phyloP scores from a whole-genome alignment of 2,888 invertebrate genomes.

The Pollenia angustigena region DNA sequence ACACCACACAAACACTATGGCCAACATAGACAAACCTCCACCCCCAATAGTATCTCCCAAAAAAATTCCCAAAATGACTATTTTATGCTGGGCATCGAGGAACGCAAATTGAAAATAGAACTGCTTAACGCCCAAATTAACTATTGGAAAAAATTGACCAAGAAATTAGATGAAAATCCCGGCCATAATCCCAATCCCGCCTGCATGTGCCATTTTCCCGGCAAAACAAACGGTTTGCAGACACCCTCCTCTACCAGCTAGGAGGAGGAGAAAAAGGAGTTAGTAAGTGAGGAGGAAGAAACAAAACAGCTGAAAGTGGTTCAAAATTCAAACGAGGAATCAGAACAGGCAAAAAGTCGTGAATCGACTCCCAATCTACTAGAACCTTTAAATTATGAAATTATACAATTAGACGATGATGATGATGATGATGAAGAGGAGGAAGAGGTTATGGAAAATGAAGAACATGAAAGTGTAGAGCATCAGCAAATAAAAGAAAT shows the following conservation, averaged over 20 bases:
- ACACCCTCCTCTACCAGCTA: conserved; percentile 81
- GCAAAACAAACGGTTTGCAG: conserved; percentile 79
- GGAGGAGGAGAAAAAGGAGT: conserved; percentile 76
- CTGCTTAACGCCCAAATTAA: conserved; percentile 83
- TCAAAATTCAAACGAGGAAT: not conserved
- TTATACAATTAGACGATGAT: conserved; percentile 61
- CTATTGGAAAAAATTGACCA: conserved; percentile 83
- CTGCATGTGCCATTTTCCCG: conserved; percentile 82
- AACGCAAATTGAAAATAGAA: conserved; percentile 83
- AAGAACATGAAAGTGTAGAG: conserved; percentile 11
- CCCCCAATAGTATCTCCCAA: conserved; percentile 62
- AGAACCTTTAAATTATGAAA: conserved; percentile 65
- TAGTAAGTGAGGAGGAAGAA: conserved; percentile 32
- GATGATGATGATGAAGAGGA: conserved; percentile 28
- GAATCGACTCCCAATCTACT: conserved; percentile 49
- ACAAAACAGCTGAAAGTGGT: conserved; percentile 10
- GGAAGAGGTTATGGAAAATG: conserved; percentile 18
- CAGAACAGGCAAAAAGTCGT: conserved; percentile 15
- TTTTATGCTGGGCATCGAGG: conserved; percentile 82
- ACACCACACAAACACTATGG: conserved; percentile 65
- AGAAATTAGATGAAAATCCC: conserved; percentile 80
- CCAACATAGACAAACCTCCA: conserved; percentile 72
- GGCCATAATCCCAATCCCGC: conserved; percentile 80
- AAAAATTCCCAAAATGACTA: conserved; percentile 78
- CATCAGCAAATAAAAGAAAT: not conserved